Base-by-base conservation (phyloP, 2,113 vertebrate genomes). In the Dermatemys mawii region DNA sequence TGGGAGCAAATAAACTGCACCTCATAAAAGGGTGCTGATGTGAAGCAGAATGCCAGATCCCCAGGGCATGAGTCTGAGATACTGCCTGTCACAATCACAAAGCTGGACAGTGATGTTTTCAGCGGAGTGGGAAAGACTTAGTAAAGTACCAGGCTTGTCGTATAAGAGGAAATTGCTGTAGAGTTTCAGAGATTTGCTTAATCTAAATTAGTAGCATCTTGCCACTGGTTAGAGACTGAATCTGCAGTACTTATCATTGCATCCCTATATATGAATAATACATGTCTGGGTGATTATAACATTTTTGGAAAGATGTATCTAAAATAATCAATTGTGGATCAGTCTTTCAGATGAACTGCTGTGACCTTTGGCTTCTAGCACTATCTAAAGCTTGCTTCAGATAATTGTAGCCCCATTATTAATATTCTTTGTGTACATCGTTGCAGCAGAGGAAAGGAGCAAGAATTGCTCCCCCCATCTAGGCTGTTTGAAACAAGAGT, bases 241-340 rank as follows among this genome's bases (percentile, higher is more conserved):
- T 96, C 92, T 94, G 82, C 88, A 93, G 73, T 91, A 90, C 87
- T 95, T 94, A 87, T 95, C 92, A 60, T 90, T 96, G 86, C 90
- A 96, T 96, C 92, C 87, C 94, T 95, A 95, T 93, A 92, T 93
- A 89, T 55, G 49, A 70, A 38, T 70, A 70, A 70, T 70, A 22
- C 67, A 22, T 22, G 19, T 38, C 67, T 38, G n/a, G 5, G 9
- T 70, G 67, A 70, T 21, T 38, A 35, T 38, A 70, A 38, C 67
- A 11, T 70, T 70, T 70, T 9, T 41, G 19, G 67, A 38, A 70
- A 38, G 67, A 70, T 21, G 35, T 63, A 35, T n/a, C n/a, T 70
- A 38, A 22, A 70, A 70, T 70, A 70, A 70, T 38, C n/a, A 19
- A 38, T 38, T 70, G 57, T 60, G n/a, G 67, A 41, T 70, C 67